phyloP scores from a whole-genome alignment of 37 sponge, comb jelly and placozoan species.

The Lycopodina hypogea region DNA sequence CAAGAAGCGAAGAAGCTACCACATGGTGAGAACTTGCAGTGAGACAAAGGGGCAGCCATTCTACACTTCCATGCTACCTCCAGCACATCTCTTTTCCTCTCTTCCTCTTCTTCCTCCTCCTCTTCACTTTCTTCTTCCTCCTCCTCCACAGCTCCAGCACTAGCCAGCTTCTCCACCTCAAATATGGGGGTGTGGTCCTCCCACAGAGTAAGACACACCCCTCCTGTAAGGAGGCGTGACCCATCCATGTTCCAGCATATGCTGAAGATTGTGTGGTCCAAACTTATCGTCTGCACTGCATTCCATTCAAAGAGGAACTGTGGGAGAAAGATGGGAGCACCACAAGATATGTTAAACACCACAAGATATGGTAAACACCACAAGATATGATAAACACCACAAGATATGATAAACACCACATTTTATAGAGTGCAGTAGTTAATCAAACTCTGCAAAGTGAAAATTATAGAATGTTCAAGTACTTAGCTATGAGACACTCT shows the following conservation, averaged over 20 bases:
- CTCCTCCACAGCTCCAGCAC: background rate
- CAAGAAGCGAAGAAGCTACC: slow-evolving; percentile 75
- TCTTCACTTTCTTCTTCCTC: slow-evolving; percentile 3
- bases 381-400: too few species aligned
- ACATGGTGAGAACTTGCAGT: slow-evolving; percentile 68
- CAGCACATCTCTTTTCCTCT: slow-evolving; percentile 6
- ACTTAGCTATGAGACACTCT: too few species aligned
- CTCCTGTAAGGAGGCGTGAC: slow-evolving; percentile 50
- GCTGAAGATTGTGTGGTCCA: slow-evolving; percentile 19
- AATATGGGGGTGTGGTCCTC: background rate
- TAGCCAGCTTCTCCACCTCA: background rate
- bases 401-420: too few species aligned
- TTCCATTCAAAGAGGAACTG: slow-evolving; percentile 22
- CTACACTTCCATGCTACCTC: slow-evolving; percentile 45
- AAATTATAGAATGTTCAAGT: too few species aligned
- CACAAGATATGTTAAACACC: too few species aligned
- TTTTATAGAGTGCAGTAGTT: too few species aligned
- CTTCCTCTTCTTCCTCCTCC: background rate
- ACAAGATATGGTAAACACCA: too few species aligned
- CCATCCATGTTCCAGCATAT: slow-evolving; percentile 63
- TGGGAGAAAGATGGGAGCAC: background rate
- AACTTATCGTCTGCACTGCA: slow-evolving; percentile 17
- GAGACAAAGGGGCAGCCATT: slow-evolving; percentile 35
- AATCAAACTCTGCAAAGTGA: too few species aligned
- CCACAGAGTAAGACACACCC: slow-evolving; percentile 52